Percentiles rank a stretch among this genome's conserved stretches.
Conservation (phyloP, 2,113 vertebrate genomes). For the Hymenochirus boettgeri region DNA sequence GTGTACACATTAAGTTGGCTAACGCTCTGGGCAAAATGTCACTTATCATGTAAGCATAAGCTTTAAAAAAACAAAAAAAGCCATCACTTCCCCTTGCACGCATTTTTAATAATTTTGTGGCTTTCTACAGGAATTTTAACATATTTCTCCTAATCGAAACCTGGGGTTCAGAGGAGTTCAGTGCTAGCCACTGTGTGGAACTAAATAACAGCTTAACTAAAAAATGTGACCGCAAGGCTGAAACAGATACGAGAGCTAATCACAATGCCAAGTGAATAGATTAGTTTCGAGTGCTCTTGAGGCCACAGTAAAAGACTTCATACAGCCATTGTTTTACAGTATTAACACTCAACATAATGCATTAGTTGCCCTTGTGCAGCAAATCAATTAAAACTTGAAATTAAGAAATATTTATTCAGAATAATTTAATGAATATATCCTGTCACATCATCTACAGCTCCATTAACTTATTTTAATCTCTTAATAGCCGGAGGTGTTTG, state of each 20-base stretch:
- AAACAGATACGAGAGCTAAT: neutral
- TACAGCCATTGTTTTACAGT: neutral
- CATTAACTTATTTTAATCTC: neutral
- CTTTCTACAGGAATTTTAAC: conserved; percentile 23
- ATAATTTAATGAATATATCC: neutral
- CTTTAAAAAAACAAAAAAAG: conserved; percentile 27
- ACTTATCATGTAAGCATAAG: conserved; percentile 11
- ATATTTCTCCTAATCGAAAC: conserved; percentile 21
- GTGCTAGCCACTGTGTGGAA: neutral
- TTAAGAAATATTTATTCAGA: neutral
- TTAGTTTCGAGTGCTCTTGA: neutral
- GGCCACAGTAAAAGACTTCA: neutral
- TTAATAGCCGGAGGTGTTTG: neutral
- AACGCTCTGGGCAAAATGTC: conserved; percentile 22
- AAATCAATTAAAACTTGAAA: neutral
- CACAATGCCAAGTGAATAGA: neutral
- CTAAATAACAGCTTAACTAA: neutral
- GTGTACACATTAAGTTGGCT: conserved; percentile 19
- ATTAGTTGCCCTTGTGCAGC: neutral
- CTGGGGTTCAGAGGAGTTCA: conserved; percentile 1
- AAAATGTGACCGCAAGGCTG: neutral
- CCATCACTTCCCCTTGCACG: conserved; percentile 5
- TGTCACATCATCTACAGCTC: neutral
- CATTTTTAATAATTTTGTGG: conserved; percentile 22
- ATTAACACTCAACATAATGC: neutral